Evolutionary conservation across 2,888 invertebrate genomes (phyloP), one percentile per base, ranked within the genome.

Genomic region (Podotricha telesiphe): DNA sequence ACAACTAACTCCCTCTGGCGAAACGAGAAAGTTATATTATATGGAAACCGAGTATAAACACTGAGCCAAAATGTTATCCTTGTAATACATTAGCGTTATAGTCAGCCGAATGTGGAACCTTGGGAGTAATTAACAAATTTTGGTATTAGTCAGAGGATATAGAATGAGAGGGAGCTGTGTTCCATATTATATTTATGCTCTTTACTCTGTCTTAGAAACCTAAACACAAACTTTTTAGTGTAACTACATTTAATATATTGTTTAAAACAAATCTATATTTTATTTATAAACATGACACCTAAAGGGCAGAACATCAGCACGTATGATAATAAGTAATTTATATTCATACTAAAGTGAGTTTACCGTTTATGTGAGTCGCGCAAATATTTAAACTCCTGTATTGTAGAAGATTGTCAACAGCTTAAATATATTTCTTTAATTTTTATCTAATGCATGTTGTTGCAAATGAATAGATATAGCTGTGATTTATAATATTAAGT

Each of bases 1-100:
- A 66, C 67, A 68, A 61, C 58, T 34, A 47, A 67, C 51, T 66
- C 71, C 73, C 73, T 63, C 55, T 62, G 73, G 71, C 73, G 59
- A 58, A 69, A 68, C 8, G 63, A 20, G 62, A 65, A 72, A 67
- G 47, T 69, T 69, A 67, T 56, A 62, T 47, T 51, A 63, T 63
- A 53, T 69, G 61, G 20, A 45, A 67, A 63, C 69, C 47, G 51
- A 59, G 67, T 69, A 69, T 67, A 67, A 71, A 69, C 65, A 58
- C 50, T 13, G 15, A 17, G 65, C 22, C 45, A 62, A 65, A 65
- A 68, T 70, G 40, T 68, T 68, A 70, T 51, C 65, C 47, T 40
- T 70, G 61, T 61, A 58, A 58, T 47, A 55, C 68, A 68, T 63
- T 65, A 68, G 47, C 62, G 42, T 66, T 50, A 58, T 13, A 20